Percentiles rank a stretch among this genome's conserved stretches.
These are phyloP conservation scores for Coracopsis vasa DNA, from an alignment of 2,113 vertebrate species.

Conservation along the genomic window DNA sequence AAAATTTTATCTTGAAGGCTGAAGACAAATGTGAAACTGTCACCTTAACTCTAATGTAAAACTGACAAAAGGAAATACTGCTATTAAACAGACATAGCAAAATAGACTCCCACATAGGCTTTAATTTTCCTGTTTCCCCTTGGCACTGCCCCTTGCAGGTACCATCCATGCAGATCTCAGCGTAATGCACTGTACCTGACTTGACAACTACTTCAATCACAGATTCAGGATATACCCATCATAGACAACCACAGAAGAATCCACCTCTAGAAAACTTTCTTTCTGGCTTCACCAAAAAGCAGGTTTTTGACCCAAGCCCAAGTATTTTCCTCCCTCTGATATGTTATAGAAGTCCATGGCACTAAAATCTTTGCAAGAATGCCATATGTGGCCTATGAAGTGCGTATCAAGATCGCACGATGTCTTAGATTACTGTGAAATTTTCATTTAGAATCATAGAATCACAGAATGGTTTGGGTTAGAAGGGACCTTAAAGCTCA, in stretches of 20 bases:
- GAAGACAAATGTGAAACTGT: constrained; percentile 20
- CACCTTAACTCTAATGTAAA: not conserved
- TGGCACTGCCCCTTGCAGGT: not conserved
- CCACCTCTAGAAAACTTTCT: not conserved
- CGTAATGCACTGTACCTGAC: accelerated
- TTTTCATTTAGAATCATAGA: not conserved
- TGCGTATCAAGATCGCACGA: accelerated
- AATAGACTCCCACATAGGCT: not conserved
- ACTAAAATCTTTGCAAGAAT: not conserved
- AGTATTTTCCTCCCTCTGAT: not conserved
- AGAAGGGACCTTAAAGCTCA: not conserved
- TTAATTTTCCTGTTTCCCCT: not conserved
- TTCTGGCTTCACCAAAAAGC: not conserved
- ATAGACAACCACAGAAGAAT: not conserved
- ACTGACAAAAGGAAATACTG: not conserved
- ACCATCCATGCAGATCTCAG: not conserved
- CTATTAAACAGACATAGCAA: not conserved
- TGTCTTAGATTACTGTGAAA: not conserved
- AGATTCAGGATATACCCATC: not conserved
- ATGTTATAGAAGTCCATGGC: not conserved
- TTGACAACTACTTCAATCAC: not conserved
- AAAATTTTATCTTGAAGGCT: constrained; percentile 16
- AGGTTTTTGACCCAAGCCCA: not conserved
- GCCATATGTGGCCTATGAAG: not conserved
- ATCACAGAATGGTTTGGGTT: not conserved